Conservation (phyloP, 2,888 invertebrate species). For the Portevinia maculata region DNA sequence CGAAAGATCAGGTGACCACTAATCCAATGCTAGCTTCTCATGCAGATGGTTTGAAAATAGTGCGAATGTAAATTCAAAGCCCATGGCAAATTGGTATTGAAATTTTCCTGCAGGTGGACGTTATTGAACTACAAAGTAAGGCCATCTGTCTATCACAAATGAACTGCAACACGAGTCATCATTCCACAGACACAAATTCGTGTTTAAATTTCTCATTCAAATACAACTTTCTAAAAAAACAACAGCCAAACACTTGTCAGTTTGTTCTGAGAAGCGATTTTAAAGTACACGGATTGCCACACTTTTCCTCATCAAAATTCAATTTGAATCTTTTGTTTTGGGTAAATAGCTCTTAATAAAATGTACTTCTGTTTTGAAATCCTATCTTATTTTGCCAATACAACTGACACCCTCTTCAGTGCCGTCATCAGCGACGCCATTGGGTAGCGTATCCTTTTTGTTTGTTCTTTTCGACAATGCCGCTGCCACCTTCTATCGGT, state of each 20-base stretch:
- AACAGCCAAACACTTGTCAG: conserved; percentile 49
- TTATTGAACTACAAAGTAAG: neutral
- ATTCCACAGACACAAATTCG: neutral
- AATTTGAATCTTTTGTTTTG: conserved; percentile 52
- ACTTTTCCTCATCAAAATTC: conserved; percentile 39
- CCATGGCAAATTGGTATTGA: neutral
- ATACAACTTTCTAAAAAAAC: neutral
- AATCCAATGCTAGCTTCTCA: conserved; percentile 56
- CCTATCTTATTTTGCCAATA: conserved; percentile 69
- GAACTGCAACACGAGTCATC: neutral
- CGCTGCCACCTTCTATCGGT: conserved; percentile 43
- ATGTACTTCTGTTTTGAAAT: conserved; percentile 38
- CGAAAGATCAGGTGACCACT: conserved; percentile 70
- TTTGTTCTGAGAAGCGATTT: conserved; percentile 1
- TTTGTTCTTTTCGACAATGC: conserved; percentile 40
- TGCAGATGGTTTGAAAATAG: conserved; percentile 51
- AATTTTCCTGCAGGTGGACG: neutral
- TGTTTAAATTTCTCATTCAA: conserved; percentile 4
- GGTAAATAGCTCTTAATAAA: conserved; percentile 34
- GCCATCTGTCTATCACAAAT: neutral
- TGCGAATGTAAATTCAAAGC: conserved; percentile 6
- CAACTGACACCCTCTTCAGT: conserved; percentile 50
- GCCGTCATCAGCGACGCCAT: conserved; percentile 62
- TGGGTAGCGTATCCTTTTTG: conserved; percentile 53
- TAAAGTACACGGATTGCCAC: conserved; percentile 4